Base-by-base conservation (phyloP, 2,888 invertebrate genomes). In the Zhengitettix transpicula region DNA sequence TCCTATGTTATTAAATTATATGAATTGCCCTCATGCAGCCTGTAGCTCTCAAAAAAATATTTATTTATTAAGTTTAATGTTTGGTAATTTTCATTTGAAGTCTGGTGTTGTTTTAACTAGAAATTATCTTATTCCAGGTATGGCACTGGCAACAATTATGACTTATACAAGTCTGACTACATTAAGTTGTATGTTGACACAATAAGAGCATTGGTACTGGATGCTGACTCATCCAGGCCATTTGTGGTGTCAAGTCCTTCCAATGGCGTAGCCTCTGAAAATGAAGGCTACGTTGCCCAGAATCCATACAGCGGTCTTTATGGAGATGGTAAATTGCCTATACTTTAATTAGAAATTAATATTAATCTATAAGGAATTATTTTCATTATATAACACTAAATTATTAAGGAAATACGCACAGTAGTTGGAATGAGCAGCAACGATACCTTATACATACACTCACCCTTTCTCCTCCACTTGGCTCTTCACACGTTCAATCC, bases 241-340 rank as follows among this genome's bases (percentile, higher is more conserved):
- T 94, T 84, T 69, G 70, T 96, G 8, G 80, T 86, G 0, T 97
- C 97, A 0, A 96, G 96, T 70, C 99, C 99, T 0, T 87, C 89
- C 0, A 94, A 96, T 73, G 96, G 94, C 1, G 69, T 79, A 1
- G 75, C 83, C 16, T 83, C 86, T 0, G 83, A 83, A 65, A 70
- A 74, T 64, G 87, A 93, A 68, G 88, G 86, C 3, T 92, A 85
- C 69, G 77, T 96, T 53, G 83, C 91, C 0, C 64, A 71, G 1
- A 78, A 92, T 72, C 97, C 98, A 0, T 84, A 85, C 64, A 85
- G 85, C 67, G 74, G 80, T 1, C 74, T 81, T 56, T 96, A 85
- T 70, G 98, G 98, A 55, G 98, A 97, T 71, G 83, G 87, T 87
- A 73, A 73, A 71, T 68, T 47, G n/a, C 9, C 12, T 47, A 47